Evolutionary conservation across 2,797 vertebrate species (phyloP), one percentile per base, ranked within the genome.

Genomic region (Danio tinwini): DNA sequence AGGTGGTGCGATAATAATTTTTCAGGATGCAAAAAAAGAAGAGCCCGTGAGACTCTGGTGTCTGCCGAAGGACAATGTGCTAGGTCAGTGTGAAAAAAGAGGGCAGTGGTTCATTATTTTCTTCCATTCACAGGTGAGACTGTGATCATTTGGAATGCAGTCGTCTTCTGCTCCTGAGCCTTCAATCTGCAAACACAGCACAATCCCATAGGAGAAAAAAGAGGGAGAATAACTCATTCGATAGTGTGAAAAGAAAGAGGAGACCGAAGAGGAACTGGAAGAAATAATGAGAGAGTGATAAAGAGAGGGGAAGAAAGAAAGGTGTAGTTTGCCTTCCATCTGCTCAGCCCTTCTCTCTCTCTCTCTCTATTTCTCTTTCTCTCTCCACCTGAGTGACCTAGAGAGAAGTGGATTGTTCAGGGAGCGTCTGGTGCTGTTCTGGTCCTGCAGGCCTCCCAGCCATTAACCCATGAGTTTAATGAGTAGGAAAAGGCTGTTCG

Each of bases 301-400:
- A 67, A 67, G 19, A 55, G 39, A 53, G 14, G 17, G 29, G 11
- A 12, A 1, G 12, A 45, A 14, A 19, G 29, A 59, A 29, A 88
- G 90, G 39, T 68, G 7, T 68, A 70, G 50, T 21, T 89, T 69
- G 95, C 94, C 0, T 91, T 9, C 2, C 96, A 95, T 68, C 95
- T 94, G 0, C 86, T 88, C 56, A 97, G 92, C 6, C 95, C 89
- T 87, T 96, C 93, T 96, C 93, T 82, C 88, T 93, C 90, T 97
- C 93, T 29, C 29, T 29, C 81, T 96, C 93, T 82, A 88, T 93
- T 90, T 97, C 93, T 29, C 29, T 29, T 81, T 96, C 93, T 82
- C 88, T 93, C 90, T 97, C 93, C 0, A 94, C 96, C 56, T 94
- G 95, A 1, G 92, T 91, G 0, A 95, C 95, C 89, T 96, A 94